Evolutionary conservation across 2,888 invertebrate genomes (phyloP).

Genomic region (Aplocera efformata): DNA sequence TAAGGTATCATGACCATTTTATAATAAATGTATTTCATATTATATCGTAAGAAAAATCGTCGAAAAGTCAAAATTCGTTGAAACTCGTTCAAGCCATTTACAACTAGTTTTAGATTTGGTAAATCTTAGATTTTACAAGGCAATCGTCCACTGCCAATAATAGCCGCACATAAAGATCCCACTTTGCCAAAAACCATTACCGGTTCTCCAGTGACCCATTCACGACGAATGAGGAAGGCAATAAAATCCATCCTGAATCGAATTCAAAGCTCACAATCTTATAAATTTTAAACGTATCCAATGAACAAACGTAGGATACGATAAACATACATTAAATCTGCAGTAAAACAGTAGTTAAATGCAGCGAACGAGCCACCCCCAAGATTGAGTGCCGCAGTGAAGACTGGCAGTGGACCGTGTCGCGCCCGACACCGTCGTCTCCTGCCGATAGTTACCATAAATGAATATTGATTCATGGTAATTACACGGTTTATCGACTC

Average conservation of each 20-base stretch:
- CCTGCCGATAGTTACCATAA: too few relatives aligned
- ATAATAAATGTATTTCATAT: too few relatives aligned
- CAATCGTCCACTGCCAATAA: constrained; percentile 16
- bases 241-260: constrained; percentile 23
- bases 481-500: too few relatives aligned
- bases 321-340: constrained; percentile 41
- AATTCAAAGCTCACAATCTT: constrained; percentile 20
- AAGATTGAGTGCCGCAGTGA: constrained; percentile 36
- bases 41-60: too few relatives aligned
- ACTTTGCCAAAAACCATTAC: constrained; percentile 25
- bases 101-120: constrained; percentile 6
- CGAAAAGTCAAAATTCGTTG: too few relatives aligned
- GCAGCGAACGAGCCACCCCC: constrained; percentile 39
- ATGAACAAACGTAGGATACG: constrained; percentile 32
- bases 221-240: constrained; percentile 21
- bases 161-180: constrained; percentile 20
- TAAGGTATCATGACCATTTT: too few relatives aligned
- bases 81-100: too few relatives aligned
- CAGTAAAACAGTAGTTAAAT: constrained; percentile 50
- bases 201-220: constrained; percentile 22
- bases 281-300: constrained; percentile 27
- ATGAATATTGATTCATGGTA: too few relatives aligned
- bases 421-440: too few relatives aligned
- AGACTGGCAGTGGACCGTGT: constrained; percentile 6
- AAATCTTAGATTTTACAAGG: constrained; percentile 9